phyloP scores from a whole-genome alignment of 2,888 invertebrate genomes.

The Cynaeus angustus region DNA sequence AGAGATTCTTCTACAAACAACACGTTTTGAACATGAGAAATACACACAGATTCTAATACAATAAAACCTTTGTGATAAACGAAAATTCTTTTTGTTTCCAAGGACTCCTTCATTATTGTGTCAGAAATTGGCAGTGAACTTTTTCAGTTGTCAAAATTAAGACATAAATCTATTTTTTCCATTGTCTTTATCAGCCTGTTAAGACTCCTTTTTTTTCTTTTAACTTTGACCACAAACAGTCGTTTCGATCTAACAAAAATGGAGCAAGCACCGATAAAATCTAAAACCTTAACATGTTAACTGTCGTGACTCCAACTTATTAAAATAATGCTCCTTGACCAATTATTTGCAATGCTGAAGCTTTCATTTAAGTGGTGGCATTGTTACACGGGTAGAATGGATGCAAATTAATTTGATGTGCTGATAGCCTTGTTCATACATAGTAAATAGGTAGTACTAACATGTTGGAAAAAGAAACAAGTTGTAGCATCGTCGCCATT shows the following conservation, averaged over 20 bases:
- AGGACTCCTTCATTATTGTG: too few relatives aligned
- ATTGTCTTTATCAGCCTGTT: neutral
- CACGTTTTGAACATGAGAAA: too few relatives aligned
- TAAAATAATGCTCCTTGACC: conserved; percentile 5
- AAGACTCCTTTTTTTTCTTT: neutral
- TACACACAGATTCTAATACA: too few relatives aligned
- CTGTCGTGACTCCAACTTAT: conserved; percentile 12
- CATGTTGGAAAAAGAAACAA: neutral
- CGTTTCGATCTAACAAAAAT: conserved; percentile 4
- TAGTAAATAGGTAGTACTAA: conserved; percentile 13
- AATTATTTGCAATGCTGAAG: conserved; percentile 21
- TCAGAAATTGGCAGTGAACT: too few relatives aligned
- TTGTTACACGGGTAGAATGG: conserved; percentile 7
- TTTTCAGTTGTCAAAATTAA: too few relatives aligned
- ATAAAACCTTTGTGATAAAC: too few relatives aligned
- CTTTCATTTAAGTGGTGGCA: conserved; percentile 7
- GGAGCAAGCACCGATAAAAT: neutral
- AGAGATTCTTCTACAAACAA: too few relatives aligned
- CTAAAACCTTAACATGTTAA: conserved; percentile 2
- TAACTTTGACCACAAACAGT: neutral
- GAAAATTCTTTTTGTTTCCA: too few relatives aligned
- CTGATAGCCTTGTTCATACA: conserved; percentile 19
- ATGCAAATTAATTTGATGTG: conserved; percentile 34
- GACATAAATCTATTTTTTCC: neutral
- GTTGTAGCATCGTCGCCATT: neutral